Evolutionary conservation across 2,797 vertebrate genomes (phyloP), one percentile per base, ranked within the genome.

Genomic region (Diplodus sargus): DNA sequence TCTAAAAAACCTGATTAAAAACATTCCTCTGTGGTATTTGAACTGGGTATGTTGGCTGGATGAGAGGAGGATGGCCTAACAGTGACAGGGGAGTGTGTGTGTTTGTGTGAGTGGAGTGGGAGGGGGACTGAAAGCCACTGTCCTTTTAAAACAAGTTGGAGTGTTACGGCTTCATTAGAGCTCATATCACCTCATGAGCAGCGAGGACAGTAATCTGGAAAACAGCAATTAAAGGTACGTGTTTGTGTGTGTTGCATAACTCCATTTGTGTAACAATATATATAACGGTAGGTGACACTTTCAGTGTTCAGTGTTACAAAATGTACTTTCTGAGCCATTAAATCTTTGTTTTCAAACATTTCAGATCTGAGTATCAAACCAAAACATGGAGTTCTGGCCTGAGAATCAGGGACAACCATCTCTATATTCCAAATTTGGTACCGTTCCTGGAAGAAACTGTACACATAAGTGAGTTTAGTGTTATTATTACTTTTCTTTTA

Each of bases 311-410:
- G 39, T 34, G 34, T 39, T 39, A 39, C 39, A 39, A 39, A 39
- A 22, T 20, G 11, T 57, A 17, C 14, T 34, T 17, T 61, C 53
- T 45, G 0, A 59, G 12, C 47, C 25, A 14, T 47, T 47, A 13
- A 4, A 12, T 47, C 4, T 52, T 11, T 7, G 22, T 28, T 20
- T 51, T 30, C 45, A 4, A 47, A 16, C 5, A 34, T 74, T 89
- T 84, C 70, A 89, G 90, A 81, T 82, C 64, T 81, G 64, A 74
- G 47, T 65, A 74, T 77, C 18, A 79, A 16, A 85, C 70, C 74
- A 74, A 64, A 87, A 85, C 59, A 95, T 95, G 95, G 94, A 94
- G 62, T 91, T 87, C 82, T 93, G 93, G 93, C 70, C 89, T 49
- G 90, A 90, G 59, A 88, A 85, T 87, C 87, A 90, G 75, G 85